Evolutionary conservation across 2,113 vertebrate genomes (phyloP), one percentile per base, ranked within the genome.

Genomic region (Tychaedon coryphoeus): DNA sequence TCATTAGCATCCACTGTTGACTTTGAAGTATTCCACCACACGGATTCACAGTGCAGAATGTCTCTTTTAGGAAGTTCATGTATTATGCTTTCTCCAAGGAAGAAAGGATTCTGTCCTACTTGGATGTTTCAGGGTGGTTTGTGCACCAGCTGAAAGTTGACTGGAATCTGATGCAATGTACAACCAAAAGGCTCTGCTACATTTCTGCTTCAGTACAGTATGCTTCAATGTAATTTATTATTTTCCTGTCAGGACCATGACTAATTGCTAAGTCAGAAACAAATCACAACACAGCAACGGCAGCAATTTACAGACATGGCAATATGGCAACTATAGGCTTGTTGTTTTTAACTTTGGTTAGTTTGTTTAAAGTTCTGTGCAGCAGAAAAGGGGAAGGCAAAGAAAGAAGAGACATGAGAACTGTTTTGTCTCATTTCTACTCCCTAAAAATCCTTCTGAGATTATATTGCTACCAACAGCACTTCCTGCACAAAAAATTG

Each of bases 371-470:
- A 23, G 47, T 65, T 89, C 92, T 69, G 24, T 11, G 64, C 40
- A 83, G 92, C 4, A 0, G 85, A 72, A 88, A 70, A 70, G 11
- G n/a, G 19, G 51, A 93, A 94, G 43, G 65, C 61, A 89, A 79
- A 78, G 66, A 88, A 79, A 85, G 58, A 93, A 83, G 88, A 96
- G 94, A 92, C 25, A 25, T 25, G 40, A 90, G 80, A 95, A 67
- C 38, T n/a, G 4, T 43, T 72, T 89, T 90, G 56, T 96, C 80
- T 82, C 79, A 82, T 95, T 93, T 95, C 93, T 90, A 66, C 73
- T 94, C 58, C 72, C 40, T 72, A 88, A 90, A 94, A 88, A 43
- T 73, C 57, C 74, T 87, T 71, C 82, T 82, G 65, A 85, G 90
- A 79, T 72, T 84, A 50, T 23, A 36, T 83, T 95, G 75, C 80